These are phyloP conservation scores for Cryptocephalus primarius DNA, from an alignment of 2,888 invertebrate genomes.

Conservation along the genomic window DNA sequence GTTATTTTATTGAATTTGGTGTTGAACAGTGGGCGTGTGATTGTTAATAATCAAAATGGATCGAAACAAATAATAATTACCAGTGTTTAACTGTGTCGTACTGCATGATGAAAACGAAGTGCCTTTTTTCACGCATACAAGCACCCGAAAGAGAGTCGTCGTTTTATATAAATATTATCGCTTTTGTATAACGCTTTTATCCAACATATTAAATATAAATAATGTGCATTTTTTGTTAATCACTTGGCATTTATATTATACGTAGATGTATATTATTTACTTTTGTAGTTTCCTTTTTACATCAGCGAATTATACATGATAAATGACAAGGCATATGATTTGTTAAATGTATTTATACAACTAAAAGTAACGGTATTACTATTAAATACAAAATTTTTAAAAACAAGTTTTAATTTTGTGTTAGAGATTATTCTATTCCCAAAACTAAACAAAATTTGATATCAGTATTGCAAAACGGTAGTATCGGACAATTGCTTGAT, in stretches of 20 bases:
- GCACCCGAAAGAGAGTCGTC: constrained; percentile 9
- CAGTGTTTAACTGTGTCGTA: background rate
- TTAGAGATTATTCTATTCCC: no score
- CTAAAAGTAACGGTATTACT: constrained; percentile 18
- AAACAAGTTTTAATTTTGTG: no score
- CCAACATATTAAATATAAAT: no score
- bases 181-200: constrained; percentile 25
- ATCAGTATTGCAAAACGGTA: no score
- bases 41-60: constrained; percentile 4
- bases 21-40: background rate
- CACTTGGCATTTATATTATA: constrained; percentile 22
- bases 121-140: constrained; percentile 7
- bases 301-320: constrained; percentile 28
- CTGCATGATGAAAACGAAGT: constrained; percentile 7
- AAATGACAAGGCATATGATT: constrained; percentile 27
- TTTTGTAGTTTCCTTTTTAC: constrained; percentile 14
- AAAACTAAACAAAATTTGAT: no score
- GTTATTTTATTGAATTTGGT: constrained; percentile 15
- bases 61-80: background rate
- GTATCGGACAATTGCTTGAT: no score
- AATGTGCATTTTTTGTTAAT: constrained; percentile 1
- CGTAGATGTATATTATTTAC: constrained; percentile 12
- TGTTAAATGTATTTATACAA: constrained; percentile 26
- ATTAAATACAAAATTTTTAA: constrained; percentile 3
- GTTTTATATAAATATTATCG: constrained; percentile 10